Percentiles rank a stretch among this genome's conserved stretches.
phyloP scores from a whole-genome alignment of 2,888 invertebrate genomes.

The Loripinus fragilis region DNA sequence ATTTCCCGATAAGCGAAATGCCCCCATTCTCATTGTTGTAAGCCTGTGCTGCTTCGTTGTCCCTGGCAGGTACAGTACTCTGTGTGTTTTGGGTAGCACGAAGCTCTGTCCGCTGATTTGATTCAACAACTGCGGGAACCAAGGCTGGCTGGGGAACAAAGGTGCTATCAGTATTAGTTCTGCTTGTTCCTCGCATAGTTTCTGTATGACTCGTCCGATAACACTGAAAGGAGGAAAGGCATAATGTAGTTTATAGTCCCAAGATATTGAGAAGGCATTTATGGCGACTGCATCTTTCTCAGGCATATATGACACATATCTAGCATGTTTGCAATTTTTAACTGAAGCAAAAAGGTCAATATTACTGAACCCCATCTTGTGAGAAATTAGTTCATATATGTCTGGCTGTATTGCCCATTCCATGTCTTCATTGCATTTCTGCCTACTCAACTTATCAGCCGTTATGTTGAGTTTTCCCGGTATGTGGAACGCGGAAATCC shows the following conservation, averaged over 20 bases:
- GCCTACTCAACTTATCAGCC: constrained; percentile 37
- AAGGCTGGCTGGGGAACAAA: too few species aligned
- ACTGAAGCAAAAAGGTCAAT: constrained; percentile 49
- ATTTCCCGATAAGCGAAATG: too few species aligned
- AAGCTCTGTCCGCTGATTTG: too few species aligned
- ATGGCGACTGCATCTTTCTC: too few species aligned
- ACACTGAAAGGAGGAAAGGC: background rate
- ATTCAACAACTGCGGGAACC: too few species aligned
- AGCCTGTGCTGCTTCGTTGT: background rate
- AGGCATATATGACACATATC: constrained; percentile 23
- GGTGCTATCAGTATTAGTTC: background rate
- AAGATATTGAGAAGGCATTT: too few species aligned
- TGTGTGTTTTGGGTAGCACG: background rate
- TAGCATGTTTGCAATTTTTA: constrained; percentile 25
- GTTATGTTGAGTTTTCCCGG: constrained; percentile 36
- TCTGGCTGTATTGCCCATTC: constrained; percentile 32
- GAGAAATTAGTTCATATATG: constrained; percentile 18
- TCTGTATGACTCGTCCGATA: background rate
- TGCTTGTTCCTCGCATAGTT: background rate
- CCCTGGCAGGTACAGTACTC: background rate
- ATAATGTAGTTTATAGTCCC: too few species aligned
- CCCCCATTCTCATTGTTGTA: constrained; percentile 7
- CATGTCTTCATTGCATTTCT: constrained; percentile 27
- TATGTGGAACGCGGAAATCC: constrained; percentile 42
- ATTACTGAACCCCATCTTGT: constrained; percentile 9